phyloP scores from a whole-genome alignment of 2,113 vertebrate genomes.

The Muscicapa adusta region DNA sequence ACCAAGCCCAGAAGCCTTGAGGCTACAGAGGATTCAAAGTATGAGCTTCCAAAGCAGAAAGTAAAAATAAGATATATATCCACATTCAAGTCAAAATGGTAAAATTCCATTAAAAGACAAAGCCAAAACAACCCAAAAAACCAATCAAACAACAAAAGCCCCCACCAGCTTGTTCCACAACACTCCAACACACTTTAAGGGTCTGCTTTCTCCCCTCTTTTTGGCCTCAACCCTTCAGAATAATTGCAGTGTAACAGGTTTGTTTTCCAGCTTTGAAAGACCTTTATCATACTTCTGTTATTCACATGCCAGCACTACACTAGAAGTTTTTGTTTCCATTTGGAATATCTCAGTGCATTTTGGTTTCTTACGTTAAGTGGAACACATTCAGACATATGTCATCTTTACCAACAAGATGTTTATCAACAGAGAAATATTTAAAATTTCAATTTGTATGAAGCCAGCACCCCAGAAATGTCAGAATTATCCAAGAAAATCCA shows the following conservation, averaged over 20 bases:
- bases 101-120: neutral
- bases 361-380: neutral
- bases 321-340: neutral
- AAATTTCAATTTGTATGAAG: neutral
- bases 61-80: neutral
- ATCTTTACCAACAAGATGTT: neutral
- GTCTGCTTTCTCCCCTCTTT: neutral
- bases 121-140: neutral
- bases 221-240: neutral
- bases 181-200: neutral
- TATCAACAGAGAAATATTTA: neutral
- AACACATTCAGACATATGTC: neutral
- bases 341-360: neutral
- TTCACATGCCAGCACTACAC: neutral
- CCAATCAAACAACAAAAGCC: accelerated
- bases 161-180: neutral
- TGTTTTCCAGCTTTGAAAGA: neutral
- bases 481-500: neutral
- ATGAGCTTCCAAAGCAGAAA: neutral
- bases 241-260: neutral
- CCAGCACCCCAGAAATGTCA: neutral
- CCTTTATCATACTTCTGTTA: neutral
- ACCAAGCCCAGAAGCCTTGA: neutral
- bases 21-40: neutral
- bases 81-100: neutral